phyloP scores from a whole-genome alignment of 2,888 invertebrate genomes.

The Philereme vetulata region DNA sequence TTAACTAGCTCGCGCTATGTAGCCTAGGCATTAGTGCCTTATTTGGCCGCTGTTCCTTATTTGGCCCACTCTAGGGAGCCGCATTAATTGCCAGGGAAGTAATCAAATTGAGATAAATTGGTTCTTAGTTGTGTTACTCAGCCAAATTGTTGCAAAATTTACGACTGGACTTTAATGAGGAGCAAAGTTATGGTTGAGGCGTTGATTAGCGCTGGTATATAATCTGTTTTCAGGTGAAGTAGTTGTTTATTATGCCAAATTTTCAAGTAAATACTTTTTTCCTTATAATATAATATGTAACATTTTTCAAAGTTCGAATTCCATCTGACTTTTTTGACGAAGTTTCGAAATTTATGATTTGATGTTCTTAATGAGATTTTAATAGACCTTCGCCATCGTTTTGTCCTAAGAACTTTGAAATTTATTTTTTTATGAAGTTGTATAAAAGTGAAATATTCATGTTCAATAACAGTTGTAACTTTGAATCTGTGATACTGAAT shows the following conservation, averaged over 20 bases:
- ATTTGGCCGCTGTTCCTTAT: conserved; percentile 21
- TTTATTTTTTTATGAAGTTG: not conserved
- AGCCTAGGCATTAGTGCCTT: conserved; percentile 5
- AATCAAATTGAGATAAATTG: conserved; percentile 44
- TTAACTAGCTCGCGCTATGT: too few species aligned
- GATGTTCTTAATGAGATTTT: too few species aligned
- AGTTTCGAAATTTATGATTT: too few species aligned
- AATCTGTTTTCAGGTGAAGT: not conserved
- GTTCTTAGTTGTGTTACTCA: conserved; percentile 26
- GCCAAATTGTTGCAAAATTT: conserved; percentile 31
- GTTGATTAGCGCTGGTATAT: conserved; percentile 23
- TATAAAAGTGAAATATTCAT: too few species aligned
- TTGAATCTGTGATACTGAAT: conserved; percentile 12
- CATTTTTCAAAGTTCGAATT: too few species aligned
- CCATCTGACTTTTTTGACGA: too few species aligned
- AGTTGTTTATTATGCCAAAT: too few species aligned
- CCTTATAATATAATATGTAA: too few species aligned
- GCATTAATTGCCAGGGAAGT: conserved; percentile 38
- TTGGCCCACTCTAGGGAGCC: conserved; percentile 27
- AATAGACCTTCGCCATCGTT: too few species aligned
- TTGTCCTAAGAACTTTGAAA: too few species aligned
- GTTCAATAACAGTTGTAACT: not conserved
- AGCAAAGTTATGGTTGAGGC: conserved; percentile 22
- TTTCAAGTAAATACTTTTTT: too few species aligned
- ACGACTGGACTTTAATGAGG: conserved; percentile 26